Conservation (phyloP, 1,140 invertebrate species). For the Hirudo medicinalis region DNA sequence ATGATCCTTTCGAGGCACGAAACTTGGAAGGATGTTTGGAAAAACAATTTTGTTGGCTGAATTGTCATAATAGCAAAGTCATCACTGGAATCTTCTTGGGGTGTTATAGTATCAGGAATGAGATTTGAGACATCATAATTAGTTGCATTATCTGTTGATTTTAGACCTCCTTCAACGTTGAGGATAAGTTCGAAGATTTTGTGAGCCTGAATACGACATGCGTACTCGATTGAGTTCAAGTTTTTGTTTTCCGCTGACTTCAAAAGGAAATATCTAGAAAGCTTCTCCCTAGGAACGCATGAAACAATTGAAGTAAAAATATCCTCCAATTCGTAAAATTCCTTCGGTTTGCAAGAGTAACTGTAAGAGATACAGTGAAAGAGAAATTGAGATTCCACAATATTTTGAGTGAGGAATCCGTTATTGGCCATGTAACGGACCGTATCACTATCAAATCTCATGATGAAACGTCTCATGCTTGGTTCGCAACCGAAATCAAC, state of each 20-base stretch:
- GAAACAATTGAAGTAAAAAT: background rate
- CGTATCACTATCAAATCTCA: background rate
- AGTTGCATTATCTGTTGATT: background rate
- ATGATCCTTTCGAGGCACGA: background rate
- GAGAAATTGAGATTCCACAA: background rate
- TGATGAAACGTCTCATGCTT: background rate
- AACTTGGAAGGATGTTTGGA: background rate
- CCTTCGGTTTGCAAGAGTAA: background rate
- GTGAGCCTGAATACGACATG: background rate
- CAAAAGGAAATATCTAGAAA: background rate
- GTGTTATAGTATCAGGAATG: background rate
- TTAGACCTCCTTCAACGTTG: background rate
- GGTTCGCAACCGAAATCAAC: background rate
- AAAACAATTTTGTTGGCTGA: background rate
- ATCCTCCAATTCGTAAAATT: background rate
- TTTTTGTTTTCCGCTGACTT: background rate
- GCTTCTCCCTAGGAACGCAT: background rate
- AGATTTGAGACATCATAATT: constrained; percentile 1
- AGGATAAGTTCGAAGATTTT: constrained; percentile 7
- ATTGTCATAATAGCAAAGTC: background rate
- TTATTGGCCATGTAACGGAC: background rate
- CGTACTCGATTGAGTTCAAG: constrained; percentile 6
- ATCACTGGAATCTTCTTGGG: too few relatives aligned
- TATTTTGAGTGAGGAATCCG: background rate
- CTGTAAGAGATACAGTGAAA: background rate